phyloP scores from a whole-genome alignment of 2,797 vertebrate genomes.

The Sphaeramia orbicularis region DNA sequence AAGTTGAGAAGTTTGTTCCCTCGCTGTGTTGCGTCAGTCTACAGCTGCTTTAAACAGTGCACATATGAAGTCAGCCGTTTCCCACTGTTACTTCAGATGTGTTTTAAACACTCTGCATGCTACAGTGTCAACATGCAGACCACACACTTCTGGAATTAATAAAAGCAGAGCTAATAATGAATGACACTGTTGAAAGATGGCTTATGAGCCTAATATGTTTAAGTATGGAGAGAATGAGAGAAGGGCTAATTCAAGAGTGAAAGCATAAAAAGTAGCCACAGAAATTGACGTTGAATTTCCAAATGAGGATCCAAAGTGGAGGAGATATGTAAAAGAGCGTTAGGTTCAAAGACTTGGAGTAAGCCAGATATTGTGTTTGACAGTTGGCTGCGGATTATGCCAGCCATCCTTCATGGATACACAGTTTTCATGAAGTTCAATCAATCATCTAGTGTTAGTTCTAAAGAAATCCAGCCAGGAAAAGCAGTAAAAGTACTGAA shows the following conservation, averaged over 20 bases:
- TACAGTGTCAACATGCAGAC: constrained; percentile 60
- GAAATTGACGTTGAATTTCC: constrained; percentile 54
- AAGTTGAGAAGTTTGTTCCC: constrained; percentile 45
- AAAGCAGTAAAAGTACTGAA: constrained; percentile 1
- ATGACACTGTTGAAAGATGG: constrained; percentile 50
- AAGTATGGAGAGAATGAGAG: constrained; percentile 25
- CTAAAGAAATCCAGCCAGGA: constrained; percentile 30
- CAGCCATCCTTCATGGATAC: constrained; percentile 36
- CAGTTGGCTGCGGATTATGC: constrained; percentile 62
- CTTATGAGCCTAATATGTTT: constrained; percentile 34
- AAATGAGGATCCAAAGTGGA: constrained; percentile 62
- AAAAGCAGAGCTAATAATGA: constrained; percentile 53
- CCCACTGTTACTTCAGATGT: constrained; percentile 47
- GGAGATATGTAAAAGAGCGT: constrained; percentile 46
- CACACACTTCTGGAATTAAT: constrained; percentile 72
- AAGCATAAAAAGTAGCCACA: constrained; percentile 20
- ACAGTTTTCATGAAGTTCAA: constrained; percentile 41
- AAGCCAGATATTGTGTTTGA: constrained; percentile 44
- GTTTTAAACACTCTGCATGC: constrained; percentile 54
- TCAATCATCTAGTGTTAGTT: constrained; percentile 40
- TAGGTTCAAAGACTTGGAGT: constrained; percentile 43
- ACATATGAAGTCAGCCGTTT: constrained; percentile 52
- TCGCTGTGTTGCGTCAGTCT: constrained; percentile 54
- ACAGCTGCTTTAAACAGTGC: constrained; percentile 41
- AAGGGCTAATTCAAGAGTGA: constrained; percentile 19